Evolutionary conservation across 2,888 invertebrate species (phyloP).

Genomic region (Boloria selene): DNA sequence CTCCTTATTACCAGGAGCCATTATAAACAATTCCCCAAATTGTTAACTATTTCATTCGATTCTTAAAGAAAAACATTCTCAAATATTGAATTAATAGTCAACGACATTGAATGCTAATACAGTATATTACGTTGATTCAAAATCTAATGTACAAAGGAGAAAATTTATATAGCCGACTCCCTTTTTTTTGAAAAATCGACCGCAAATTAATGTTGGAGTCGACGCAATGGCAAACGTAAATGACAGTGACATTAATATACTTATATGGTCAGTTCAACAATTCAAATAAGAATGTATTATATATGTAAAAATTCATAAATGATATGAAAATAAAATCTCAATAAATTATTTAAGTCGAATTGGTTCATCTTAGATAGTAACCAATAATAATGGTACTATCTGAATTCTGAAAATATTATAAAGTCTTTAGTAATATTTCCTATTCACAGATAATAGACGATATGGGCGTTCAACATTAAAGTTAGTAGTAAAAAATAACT

Average conservation of each 20-base stretch:
- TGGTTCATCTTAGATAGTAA: too few species aligned
- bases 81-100: not conserved
- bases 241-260: slow-evolving; percentile 35
- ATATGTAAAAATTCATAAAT: not conserved
- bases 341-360: too few species aligned
- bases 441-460: too few species aligned
- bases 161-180: slow-evolving; percentile 3
- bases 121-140: not conserved
- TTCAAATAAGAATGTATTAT: not conserved
- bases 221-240: slow-evolving; percentile 36
- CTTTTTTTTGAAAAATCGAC: slow-evolving; percentile 4
- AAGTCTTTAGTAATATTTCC: too few species aligned
- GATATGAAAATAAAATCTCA: too few species aligned
- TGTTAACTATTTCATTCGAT: slow-evolving; percentile 28
- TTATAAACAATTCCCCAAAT: slow-evolving; percentile 50
- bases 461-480: too few species aligned
- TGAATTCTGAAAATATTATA: too few species aligned
- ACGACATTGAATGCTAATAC: not conserved
- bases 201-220: slow-evolving; percentile 29
- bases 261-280: slow-evolving; percentile 15
- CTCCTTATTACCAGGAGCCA: slow-evolving; percentile 80
- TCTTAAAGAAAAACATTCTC: slow-evolving; percentile 29
- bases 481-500: too few species aligned
- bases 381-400: too few species aligned
- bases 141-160: slow-evolving; percentile 4